Conservation (phyloP, 1,140 invertebrate species). For the Bombus waltoni region DNA sequence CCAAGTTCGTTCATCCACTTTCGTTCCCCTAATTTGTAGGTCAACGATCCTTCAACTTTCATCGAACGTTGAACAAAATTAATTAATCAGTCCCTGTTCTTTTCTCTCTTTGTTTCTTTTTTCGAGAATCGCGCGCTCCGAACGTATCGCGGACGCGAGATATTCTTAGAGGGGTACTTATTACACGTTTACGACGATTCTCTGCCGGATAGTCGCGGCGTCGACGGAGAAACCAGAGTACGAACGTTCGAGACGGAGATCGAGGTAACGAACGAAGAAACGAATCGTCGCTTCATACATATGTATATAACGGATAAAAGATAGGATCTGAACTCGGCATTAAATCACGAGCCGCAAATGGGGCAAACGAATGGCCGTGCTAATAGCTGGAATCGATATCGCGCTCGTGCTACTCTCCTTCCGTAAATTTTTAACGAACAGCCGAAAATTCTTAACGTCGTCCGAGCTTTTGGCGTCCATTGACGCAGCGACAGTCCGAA, state of each 20-base stretch:
- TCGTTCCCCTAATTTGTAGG: background rate
- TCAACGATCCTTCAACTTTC: constrained; percentile 27
- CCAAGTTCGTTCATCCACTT: background rate
- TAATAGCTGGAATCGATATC: constrained; percentile 41
- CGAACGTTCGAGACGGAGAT: background rate
- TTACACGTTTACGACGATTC: no score
- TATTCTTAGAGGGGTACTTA: background rate
- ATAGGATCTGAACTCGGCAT: background rate
- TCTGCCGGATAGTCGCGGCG: background rate
- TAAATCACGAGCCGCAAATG: constrained; percentile 1
- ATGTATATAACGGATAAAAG: background rate
- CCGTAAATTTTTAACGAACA: constrained; percentile 11
- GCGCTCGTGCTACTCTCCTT: constrained; percentile 8
- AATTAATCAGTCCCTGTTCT: background rate
- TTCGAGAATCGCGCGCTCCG: background rate
- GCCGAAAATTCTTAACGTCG: background rate
- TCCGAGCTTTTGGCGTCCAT: background rate
- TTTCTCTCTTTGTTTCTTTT: background rate
- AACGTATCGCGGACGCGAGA: background rate
- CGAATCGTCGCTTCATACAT: background rate
- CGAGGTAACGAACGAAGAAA: background rate
- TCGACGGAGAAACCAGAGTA: no score
- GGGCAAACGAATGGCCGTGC: constrained; percentile 9
- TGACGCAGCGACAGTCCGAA: background rate
- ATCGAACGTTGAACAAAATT: constrained; percentile 1